phyloP scores from a whole-genome alignment of 2,113 vertebrate species.

The Glareola pratincola region DNA sequence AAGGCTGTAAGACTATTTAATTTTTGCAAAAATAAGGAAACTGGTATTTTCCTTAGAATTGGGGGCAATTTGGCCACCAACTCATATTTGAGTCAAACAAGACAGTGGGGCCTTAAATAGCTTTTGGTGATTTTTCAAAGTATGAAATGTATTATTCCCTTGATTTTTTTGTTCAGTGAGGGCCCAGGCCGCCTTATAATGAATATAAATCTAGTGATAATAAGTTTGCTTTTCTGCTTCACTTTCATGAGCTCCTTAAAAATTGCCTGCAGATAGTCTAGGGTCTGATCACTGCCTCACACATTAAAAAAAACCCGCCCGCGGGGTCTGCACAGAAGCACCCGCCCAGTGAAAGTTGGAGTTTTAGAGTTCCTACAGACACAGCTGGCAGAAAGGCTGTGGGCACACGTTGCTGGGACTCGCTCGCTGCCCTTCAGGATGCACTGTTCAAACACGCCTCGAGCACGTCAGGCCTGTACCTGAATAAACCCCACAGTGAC shows the following conservation, averaged over 20 bases:
- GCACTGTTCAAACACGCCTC: not conserved
- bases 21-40: not conserved
- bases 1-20: not conserved
- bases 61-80: not conserved
- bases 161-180: not conserved
- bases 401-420: accelerated
- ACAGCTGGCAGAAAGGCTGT: not conserved
- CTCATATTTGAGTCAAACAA: not conserved
- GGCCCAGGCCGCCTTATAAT: not conserved
- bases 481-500: not conserved
- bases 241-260: not conserved
- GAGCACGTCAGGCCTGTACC: accelerated
- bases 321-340: not conserved
- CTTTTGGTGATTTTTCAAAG: not conserved
- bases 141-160: not conserved
- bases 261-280: not conserved
- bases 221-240: not conserved
- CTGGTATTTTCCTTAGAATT: not conserved
- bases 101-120: not conserved
- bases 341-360: not conserved
- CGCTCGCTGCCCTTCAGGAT: not conserved
- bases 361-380: accelerated
- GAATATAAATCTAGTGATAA: not conserved
- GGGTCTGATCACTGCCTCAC: not conserved
- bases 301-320: not conserved